Evolutionary conservation across 2,113 vertebrate genomes (phyloP).

Genomic region (Colistium nudipinnis): DNA sequence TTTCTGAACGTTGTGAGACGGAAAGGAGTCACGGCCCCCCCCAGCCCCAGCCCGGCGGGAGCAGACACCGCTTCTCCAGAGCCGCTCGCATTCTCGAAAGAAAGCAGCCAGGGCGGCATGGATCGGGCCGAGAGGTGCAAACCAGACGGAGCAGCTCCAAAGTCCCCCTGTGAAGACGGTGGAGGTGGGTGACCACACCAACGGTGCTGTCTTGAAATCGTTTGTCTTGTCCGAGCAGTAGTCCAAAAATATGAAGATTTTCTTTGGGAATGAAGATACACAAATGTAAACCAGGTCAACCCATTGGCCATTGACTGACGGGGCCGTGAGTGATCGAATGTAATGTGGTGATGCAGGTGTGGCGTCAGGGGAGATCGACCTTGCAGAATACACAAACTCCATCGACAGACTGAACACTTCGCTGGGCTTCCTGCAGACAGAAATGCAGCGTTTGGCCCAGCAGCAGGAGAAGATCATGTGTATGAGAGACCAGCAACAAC

Average conservation of each 20-base stretch:
- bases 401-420: constrained; percentile 95
- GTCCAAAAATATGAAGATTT: too few species aligned
- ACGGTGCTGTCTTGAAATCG: neutral
- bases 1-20: constrained; percentile 95
- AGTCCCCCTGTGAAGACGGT: constrained; percentile 89
- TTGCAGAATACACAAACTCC: constrained; percentile 92
- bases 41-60: constrained; percentile 83
- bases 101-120: constrained; percentile 33
- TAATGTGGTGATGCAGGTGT: constrained; percentile 44
- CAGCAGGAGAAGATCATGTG: constrained; percentile 97
- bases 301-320: neutral
- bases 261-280: too few species aligned
- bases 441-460: constrained; percentile 95
- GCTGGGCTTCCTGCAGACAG: constrained; percentile 91
- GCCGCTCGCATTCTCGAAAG: constrained; percentile 51
- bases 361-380: constrained; percentile 83
- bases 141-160: constrained; percentile 83
- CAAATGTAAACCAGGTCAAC: too few species aligned
- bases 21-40: constrained; percentile 87
- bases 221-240: neutral
- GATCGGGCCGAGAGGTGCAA: constrained; percentile 76
- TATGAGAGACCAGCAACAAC: constrained; percentile 91
- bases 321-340: neutral
- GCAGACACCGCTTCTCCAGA: constrained; percentile 73
- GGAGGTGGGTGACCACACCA: constrained; percentile 54